These are phyloP conservation scores for Bungarus multicinctus DNA, from an alignment of 2,113 vertebrate genomes.

Conservation along the genomic window DNA sequence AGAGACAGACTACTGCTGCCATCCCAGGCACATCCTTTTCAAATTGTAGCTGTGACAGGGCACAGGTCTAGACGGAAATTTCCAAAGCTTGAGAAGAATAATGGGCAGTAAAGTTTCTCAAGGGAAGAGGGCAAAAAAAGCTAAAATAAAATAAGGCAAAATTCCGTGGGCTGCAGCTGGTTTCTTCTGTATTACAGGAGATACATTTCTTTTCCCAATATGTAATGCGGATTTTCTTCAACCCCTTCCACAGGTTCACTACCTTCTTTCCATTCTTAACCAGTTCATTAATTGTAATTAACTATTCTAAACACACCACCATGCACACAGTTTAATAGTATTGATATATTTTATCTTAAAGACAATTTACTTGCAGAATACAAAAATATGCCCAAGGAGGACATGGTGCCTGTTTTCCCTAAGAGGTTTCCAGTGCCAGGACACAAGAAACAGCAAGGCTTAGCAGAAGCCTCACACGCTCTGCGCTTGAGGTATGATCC, in stretches of 20 bases:
- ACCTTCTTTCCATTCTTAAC: background rate
- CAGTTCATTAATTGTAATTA: background rate
- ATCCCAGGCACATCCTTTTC: too few species aligned
- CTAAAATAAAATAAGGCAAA: background rate
- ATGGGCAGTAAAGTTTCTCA: background rate
- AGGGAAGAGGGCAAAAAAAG: background rate
- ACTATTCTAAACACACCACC: background rate
- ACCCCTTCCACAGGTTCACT: background rate
- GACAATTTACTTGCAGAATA: slow-evolving; percentile 33
- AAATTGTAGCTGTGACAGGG: background rate
- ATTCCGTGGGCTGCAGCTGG: background rate
- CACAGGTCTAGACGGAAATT: background rate
- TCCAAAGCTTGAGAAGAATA: background rate
- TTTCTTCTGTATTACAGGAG: background rate
- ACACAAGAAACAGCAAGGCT: background rate
- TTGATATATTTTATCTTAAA: slow-evolving; percentile 40
- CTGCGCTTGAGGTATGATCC: background rate
- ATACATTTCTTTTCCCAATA: background rate
- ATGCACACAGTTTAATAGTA: background rate
- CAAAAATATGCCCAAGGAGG: slow-evolving; percentile 23
- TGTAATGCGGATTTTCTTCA: background rate
- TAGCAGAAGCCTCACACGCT: background rate
- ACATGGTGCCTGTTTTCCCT: background rate
- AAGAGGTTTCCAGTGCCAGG: background rate
- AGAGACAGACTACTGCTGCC: background rate